phyloP scores from a whole-genome alignment of 2,113 vertebrate genomes.

The Nansenia antarctica region DNA sequence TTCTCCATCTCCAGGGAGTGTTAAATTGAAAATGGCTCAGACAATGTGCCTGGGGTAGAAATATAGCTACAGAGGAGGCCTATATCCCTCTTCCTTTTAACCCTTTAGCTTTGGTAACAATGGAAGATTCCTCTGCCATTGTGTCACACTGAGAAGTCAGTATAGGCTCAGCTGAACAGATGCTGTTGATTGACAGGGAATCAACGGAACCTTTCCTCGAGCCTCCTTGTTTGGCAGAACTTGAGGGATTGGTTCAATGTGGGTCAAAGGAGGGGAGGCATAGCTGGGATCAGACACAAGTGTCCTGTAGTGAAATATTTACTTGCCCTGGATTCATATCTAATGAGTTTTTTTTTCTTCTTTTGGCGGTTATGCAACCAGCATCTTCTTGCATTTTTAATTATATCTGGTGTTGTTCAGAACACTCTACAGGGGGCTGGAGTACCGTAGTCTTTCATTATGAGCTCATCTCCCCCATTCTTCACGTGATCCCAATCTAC shows the following conservation, averaged over 20 bases:
- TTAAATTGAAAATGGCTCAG: slow-evolving; percentile 5
- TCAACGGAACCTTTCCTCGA: neutral
- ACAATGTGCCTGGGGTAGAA: neutral
- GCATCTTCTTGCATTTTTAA: slow-evolving; percentile 62
- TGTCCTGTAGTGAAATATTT: slow-evolving; percentile 1
- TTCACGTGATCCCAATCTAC: neutral
- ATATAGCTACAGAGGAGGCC: neutral
- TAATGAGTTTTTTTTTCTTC: neutral
- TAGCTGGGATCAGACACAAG: neutral
- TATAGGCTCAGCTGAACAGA: too few species aligned
- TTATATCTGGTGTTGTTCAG: slow-evolving; percentile 51
- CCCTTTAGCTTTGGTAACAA: neutral
- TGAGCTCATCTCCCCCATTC: neutral
- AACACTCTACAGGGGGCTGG: slow-evolving; percentile 17
- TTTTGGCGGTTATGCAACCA: slow-evolving; percentile 51
- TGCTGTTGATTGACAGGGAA: too few species aligned
- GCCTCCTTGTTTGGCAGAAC: neutral
- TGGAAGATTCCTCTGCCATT: neutral
- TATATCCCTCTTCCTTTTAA: neutral
- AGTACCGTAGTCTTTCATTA: neutral
- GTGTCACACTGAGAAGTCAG: neutral
- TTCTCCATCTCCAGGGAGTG: slow-evolving; percentile 2
- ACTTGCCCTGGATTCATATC: slow-evolving; percentile 6
- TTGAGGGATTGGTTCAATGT: neutral
- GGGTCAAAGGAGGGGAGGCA: neutral